Percentiles rank a stretch among this genome's conserved stretches.
phyloP scores from a whole-genome alignment of 2,888 invertebrate species.

The Lamproptera curius region DNA sequence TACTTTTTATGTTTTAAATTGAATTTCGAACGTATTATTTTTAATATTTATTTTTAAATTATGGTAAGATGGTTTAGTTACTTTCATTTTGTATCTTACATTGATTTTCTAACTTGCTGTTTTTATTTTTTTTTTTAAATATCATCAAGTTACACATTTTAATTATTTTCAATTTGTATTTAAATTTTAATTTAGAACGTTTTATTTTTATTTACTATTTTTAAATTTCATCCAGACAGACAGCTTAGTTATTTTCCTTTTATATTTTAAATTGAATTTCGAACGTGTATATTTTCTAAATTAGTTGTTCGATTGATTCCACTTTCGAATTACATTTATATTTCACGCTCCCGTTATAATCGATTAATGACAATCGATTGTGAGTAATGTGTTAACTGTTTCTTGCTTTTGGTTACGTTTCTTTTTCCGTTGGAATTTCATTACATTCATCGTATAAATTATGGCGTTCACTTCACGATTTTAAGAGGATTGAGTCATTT shows the following conservation, averaged over 20 bases:
- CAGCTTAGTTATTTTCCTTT: not conserved
- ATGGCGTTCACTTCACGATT: not conserved
- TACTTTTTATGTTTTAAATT: not conserved
- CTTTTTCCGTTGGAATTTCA: not conserved
- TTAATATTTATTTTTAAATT: no score
- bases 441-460: not conserved
- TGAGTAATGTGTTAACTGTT: not conserved
- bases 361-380: not conserved
- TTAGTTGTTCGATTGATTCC: not conserved
- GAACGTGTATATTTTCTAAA: not conserved
- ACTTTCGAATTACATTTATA: not conserved
- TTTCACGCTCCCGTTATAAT: not conserved
- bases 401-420: not conserved
- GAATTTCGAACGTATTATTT: not conserved
- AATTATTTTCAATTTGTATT: no score
- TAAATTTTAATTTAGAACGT: not conserved
- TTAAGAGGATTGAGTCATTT: not conserved
- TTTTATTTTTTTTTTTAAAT: not conserved
- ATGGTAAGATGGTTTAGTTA: no score
- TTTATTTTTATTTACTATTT: not conserved
- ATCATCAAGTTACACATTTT: not conserved
- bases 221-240: no score
- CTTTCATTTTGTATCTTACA: not conserved
- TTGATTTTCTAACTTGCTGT: not conserved
- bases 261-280: not conserved